phyloP scores from a whole-genome alignment of 2,797 vertebrate genomes.

The Brachymystax lenok region DNA sequence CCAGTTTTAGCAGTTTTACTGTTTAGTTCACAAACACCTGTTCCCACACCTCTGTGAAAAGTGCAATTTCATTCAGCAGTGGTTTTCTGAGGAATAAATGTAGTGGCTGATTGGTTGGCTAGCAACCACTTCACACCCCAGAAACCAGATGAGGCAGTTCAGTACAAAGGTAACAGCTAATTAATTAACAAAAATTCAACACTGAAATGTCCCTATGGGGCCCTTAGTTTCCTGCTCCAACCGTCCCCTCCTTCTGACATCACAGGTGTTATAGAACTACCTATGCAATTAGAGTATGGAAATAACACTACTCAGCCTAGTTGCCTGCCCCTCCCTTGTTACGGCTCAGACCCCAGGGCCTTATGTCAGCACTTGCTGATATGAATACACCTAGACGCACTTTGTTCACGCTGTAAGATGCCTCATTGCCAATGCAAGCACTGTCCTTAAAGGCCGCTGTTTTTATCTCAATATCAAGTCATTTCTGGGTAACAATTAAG shows the following conservation, averaged over 20 bases:
- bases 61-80: neutral
- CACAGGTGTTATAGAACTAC: conserved; percentile 17
- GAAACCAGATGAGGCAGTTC: neutral
- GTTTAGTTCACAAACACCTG: neutral
- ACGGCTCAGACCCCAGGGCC: neutral
- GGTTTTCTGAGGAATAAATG: neutral
- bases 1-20: conserved; percentile 16
- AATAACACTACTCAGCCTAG: neutral
- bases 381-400: neutral
- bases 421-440: neutral
- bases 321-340: neutral
- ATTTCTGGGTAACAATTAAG: too few relatives aligned
- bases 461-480: too few relatives aligned
- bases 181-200: conserved; percentile 41
- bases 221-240: conserved; percentile 25
- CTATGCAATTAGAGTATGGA: conserved; percentile 29
- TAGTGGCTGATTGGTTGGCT: neutral
- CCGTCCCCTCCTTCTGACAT: conserved; percentile 15
- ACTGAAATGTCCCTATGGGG: conserved; percentile 43
- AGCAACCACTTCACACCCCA: conserved; percentile 16
- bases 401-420: neutral
- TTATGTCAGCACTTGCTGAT: neutral
- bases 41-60: neutral
- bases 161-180: conserved; percentile 33
- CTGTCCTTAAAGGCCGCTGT: neutral